A percentile compares a stretch with the other conserved stretches of the same genome.
Evolutionary conservation across 2,888 invertebrate species (phyloP).

Genomic region (Cistogaster globosa): DNA sequence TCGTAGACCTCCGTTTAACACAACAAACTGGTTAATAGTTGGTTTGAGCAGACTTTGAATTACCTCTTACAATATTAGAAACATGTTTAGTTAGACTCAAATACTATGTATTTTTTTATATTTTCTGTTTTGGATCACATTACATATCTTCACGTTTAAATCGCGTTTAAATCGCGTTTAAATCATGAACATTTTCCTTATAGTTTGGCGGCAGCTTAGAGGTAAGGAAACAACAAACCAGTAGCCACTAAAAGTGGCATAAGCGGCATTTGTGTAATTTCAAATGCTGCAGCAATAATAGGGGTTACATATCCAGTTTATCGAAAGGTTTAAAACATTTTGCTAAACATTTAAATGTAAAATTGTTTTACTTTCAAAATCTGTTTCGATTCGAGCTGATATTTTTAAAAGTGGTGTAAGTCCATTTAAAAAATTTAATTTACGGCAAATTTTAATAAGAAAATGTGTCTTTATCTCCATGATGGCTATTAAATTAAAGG

Average conservation of each 20-base stretch:
- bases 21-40: neutral
- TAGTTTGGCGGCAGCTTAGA: neutral
- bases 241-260: neutral
- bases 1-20: neutral
- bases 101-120: conserved; percentile 3
- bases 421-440: too few species aligned
- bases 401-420: too few species aligned
- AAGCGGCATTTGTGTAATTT: conserved; percentile 31
- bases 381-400: too few species aligned
- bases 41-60: neutral
- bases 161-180: conserved; percentile 58
- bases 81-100: too few species aligned
- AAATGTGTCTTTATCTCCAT: too few species aligned
- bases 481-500: too few species aligned
- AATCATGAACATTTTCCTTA: conserved; percentile 43
- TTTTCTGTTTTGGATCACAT: conserved; percentile 36
- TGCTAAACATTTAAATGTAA: too few species aligned
- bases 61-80: neutral
- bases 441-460: too few species aligned
- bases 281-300: neutral
- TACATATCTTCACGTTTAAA: conserved; percentile 65
- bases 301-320: neutral
- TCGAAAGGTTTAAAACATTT: neutral
- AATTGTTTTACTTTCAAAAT: too few species aligned
- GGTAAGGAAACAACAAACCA: neutral